Percentiles rank a stretch among this genome's conserved stretches.
Conservation (phyloP, 2,113 vertebrate genomes). For the Hyperopisus bebe region DNA sequence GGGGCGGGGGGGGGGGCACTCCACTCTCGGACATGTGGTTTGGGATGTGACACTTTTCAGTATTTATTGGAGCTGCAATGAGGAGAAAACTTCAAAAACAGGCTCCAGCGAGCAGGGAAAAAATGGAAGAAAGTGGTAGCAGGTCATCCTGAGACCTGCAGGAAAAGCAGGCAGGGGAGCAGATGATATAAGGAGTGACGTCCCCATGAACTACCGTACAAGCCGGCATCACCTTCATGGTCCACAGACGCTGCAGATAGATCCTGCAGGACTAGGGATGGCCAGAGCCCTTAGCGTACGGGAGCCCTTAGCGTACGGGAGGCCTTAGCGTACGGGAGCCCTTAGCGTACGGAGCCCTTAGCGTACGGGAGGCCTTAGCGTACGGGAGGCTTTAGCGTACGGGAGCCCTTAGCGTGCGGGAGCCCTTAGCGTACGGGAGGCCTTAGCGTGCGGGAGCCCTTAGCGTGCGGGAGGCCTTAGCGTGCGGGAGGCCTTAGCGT, state of each 20-base stretch:
- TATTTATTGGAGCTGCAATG: conserved; percentile 20
- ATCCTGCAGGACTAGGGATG: neutral
- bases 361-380: neutral
- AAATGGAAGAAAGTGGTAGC: conserved; percentile 19
- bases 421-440: too few relatives aligned
- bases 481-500: neutral
- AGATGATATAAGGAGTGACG: conserved; percentile 17
- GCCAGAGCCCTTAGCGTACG: neutral
- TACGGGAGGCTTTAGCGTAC: too few relatives aligned
- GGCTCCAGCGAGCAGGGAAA: neutral
- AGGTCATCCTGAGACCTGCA: conserved; percentile 13
- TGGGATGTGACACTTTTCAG: conserved; percentile 22
- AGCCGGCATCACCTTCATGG: neutral
- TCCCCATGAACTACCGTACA: neutral
- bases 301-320: neutral
- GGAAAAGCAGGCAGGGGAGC: neutral
- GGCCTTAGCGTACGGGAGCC: neutral
- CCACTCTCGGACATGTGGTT: conserved; percentile 26
- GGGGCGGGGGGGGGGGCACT: neutral
- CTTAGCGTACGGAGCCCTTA: too few relatives aligned
- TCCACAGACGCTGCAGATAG: neutral
- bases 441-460: too few relatives aligned
- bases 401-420: neutral
- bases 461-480: neutral
- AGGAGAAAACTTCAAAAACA: conserved; percentile 23